Conservation (phyloP, 2,113 vertebrate species). For the Emberiza fucata region DNA sequence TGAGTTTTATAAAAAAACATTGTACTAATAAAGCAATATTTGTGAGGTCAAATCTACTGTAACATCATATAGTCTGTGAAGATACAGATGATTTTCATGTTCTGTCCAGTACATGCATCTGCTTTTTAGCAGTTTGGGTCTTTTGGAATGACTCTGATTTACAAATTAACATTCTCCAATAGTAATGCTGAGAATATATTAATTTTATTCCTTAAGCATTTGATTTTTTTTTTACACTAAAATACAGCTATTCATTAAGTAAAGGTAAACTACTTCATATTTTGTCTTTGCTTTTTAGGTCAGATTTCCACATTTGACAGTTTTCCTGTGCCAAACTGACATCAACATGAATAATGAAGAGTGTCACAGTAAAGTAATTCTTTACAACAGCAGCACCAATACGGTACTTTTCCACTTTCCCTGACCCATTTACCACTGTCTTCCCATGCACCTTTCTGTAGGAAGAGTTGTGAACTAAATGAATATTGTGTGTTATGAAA, state of each 20-base stretch:
- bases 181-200: background rate
- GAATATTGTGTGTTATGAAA: background rate
- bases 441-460: background rate
- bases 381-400: background rate
- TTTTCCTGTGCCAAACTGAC: background rate
- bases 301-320: background rate
- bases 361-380: background rate
- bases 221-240: background rate
- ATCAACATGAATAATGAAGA: slow-evolving; percentile 35
- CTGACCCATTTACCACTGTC: background rate
- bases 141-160: background rate
- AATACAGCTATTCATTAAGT: background rate
- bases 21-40: background rate
- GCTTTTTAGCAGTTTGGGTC: background rate
- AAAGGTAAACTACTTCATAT: background rate
- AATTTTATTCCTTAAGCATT: background rate
- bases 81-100: background rate
- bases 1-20: background rate
- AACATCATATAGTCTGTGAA: background rate
- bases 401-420: background rate
- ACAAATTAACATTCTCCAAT: background rate
- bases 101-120: background rate
- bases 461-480: background rate
- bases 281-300: slow-evolving; percentile 9
- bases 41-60: background rate